Evolutionary conservation across 2,113 vertebrate species (phyloP), one percentile per base, ranked within the genome.

Genomic region (Sisor rabdophorus): DNA sequence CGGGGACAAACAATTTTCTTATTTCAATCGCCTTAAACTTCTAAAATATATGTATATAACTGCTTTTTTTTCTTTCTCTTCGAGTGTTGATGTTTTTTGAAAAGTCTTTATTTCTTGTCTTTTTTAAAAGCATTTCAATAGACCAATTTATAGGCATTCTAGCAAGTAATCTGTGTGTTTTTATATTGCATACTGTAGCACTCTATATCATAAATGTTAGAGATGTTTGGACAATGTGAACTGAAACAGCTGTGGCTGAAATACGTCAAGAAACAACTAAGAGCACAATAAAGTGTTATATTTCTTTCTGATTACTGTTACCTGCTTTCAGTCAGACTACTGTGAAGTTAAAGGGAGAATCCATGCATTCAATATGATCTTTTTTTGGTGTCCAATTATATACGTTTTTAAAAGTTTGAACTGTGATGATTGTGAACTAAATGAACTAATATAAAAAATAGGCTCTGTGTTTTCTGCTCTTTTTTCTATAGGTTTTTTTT

Each of bases 111-210:
- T 89, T 89, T 82, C 80, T 88, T 89, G 83, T 90, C 83, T 76
- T 87, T 91, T 87, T 82, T 82, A 89, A 74, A 22, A 78, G 84
- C 86, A 83, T 89, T 91, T 91, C 86, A 86, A 85, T 88, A 89
- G 89, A 90, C 86, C 84, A 84, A 84, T 90, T 92, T 91, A 84
- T 89, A 88, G 88, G 86, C 89, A 75, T 87, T 88, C 91, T 91
- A 89, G 87, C 84, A 70, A 84, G 84, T 90, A 91, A 91, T 83
- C 83, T 71, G 86, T 84, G 85, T 91, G 88, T 90, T 90, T 91
- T 92, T 92, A 88, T 92, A 93, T 87, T 90, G 90, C 89, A 90
- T 89, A 92, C 86, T 93, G 92, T 93, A 93, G 92, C 91, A 92
- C 89, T 92, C 84, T 89, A 89, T 92, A 91, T 89, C 88, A 88